Evolutionary conservation across 1,140 invertebrate genomes (phyloP).

Genomic region (Saxidomus purpurata): DNA sequence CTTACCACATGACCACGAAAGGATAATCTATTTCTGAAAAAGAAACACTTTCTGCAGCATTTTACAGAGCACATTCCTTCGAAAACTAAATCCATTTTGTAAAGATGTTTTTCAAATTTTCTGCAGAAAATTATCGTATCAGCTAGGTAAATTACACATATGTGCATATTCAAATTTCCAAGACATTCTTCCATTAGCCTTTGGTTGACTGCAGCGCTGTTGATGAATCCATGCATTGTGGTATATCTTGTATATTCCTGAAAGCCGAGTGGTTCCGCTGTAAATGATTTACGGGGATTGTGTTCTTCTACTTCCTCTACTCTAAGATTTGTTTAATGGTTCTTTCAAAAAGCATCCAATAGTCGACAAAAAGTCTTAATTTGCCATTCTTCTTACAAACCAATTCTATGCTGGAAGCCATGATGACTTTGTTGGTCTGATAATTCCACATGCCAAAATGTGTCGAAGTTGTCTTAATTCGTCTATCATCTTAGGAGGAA

Average conservation of each 20-base stretch:
- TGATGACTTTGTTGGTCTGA: neutral
- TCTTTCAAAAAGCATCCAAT: no score
- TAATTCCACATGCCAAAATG: neutral
- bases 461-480: neutral
- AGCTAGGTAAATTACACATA: neutral
- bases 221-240: no score
- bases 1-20: no score
- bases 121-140: neutral
- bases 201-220: neutral
- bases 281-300: neutral
- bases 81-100: neutral
- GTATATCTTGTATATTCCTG: neutral
- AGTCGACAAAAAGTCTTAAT: no score
- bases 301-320: neutral
- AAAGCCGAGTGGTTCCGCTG: neutral
- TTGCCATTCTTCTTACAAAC: neutral
- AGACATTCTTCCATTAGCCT: neutral
- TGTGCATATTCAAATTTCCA: neutral
- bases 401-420: neutral
- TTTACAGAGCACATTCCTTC: neutral
- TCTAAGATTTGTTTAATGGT: no score
- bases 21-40: neutral
- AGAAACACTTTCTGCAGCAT: neutral
- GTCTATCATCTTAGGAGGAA: slow-evolving; percentile 2
- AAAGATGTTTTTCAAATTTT: neutral